Conservation (phyloP, 1,140 invertebrate species). For the Megalopta genalis region DNA sequence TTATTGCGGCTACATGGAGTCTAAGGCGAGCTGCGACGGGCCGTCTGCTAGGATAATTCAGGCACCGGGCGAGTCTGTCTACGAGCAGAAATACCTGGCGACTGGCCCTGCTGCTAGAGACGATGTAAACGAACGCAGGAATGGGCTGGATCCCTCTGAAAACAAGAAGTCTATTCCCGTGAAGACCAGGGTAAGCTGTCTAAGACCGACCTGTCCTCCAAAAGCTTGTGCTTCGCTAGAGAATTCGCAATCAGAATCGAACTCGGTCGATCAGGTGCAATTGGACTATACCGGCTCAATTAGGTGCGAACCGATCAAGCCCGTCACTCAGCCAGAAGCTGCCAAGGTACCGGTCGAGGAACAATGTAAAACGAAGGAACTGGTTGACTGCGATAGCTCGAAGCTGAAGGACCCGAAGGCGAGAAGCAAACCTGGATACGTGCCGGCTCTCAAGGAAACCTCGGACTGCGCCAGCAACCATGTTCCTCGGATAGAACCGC, state of each 20-base stretch:
- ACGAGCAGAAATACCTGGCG: fast-evolving
- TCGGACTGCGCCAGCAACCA: neutral
- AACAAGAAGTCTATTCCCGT: neutral
- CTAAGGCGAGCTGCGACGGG: neutral
- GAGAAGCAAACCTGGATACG: neutral
- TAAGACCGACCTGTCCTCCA: neutral
- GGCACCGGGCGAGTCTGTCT: fast-evolving
- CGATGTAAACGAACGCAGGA: conserved; percentile 6
- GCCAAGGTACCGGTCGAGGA: neutral
- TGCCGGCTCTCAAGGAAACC: neutral
- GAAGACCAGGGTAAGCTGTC: fast-evolving
- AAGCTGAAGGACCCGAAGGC: neutral
- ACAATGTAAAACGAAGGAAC: neutral
- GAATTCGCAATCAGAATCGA: neutral
- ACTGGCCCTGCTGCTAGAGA: neutral
- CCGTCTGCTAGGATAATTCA: conserved; percentile 31
- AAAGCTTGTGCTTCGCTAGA: neutral
- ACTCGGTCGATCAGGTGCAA: neutral
- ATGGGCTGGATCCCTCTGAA: conserved; percentile 49
- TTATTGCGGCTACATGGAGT: conserved; percentile 12
- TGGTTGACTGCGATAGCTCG: neutral
- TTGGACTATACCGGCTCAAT: neutral
- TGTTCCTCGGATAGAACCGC: neutral
- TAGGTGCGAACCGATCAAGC: neutral
- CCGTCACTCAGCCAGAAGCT: too few relatives aligned